These are phyloP conservation scores for Emberiza fucata DNA, from an alignment of 2,113 vertebrate species.

Conservation along the genomic window DNA sequence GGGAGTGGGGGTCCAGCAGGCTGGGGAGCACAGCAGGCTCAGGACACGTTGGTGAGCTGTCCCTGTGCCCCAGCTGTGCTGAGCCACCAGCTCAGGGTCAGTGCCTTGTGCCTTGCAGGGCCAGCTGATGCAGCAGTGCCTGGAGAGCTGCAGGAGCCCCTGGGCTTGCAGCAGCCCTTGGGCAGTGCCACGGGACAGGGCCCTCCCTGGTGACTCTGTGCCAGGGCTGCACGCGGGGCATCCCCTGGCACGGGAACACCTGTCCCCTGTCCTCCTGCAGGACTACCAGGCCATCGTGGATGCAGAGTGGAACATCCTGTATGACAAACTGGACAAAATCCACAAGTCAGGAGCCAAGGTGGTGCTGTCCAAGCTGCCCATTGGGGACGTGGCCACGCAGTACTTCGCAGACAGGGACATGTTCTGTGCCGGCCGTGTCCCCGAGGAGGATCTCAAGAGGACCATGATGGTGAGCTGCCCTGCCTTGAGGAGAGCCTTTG, in stretches of 20 bases:
- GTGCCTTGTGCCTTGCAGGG: not conserved
- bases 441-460: constrained; percentile 93
- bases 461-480: constrained; percentile 90
- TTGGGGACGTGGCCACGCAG: constrained; percentile 95
- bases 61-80: not conserved
- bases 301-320: constrained; percentile 96
- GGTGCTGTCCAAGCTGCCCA: constrained; percentile 92
- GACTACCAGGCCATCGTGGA: constrained; percentile 98
- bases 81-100: rapidly evolving
- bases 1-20: not conserved
- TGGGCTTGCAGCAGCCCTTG: rapidly evolving
- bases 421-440: constrained; percentile 95
- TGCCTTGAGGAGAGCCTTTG: rapidly evolving
- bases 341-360: constrained; percentile 91
- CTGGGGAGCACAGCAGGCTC: not conserved
- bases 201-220: not conserved
- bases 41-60: not conserved
- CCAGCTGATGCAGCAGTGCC: not conserved
- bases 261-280: constrained; percentile 48
- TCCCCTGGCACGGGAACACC: rapidly evolving
- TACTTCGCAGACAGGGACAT: constrained; percentile 96
- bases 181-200: not conserved
- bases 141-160: not conserved
- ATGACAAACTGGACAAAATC: constrained; percentile 96
- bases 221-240: rapidly evolving